Conservation (phyloP, 2,888 invertebrate genomes). For the Ypsolopha scabrella region DNA sequence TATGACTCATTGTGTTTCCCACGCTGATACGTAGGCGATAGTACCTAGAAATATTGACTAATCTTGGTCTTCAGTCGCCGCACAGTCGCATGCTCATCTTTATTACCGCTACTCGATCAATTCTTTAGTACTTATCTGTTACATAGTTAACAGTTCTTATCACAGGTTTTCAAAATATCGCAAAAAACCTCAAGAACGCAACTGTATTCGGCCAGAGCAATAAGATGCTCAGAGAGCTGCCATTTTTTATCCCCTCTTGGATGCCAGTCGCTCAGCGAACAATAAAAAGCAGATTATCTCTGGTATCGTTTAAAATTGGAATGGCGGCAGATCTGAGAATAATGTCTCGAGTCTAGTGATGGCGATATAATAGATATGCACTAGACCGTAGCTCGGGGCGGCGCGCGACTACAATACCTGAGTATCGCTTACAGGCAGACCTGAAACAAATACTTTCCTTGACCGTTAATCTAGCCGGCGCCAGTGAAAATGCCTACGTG, state of each 20-base stretch:
- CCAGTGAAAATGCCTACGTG: constrained; percentile 40
- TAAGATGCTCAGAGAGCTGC: constrained; percentile 24
- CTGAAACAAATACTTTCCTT: constrained; percentile 53
- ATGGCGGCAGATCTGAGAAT: constrained; percentile 44
- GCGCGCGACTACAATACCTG: constrained; percentile 46
- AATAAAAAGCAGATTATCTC: constrained; percentile 51
- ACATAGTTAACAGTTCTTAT: neutral
- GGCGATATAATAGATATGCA: constrained; percentile 60
- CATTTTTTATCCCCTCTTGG: constrained; percentile 17
- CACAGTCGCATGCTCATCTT: neutral
- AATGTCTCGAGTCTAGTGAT: constrained; percentile 33
- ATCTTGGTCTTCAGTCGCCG: neutral
- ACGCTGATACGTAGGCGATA: constrained; percentile 4
- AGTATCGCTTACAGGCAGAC: constrained; percentile 56
- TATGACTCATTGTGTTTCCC: constrained; percentile 41
- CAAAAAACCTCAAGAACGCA: constrained; percentile 12
- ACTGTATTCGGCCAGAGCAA: constrained; percentile 17
- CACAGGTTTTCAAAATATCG: neutral
- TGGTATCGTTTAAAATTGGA: constrained; percentile 51
- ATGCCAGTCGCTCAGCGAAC: constrained; percentile 18
- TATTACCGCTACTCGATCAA: constrained; percentile 1
- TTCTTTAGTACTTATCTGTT: neutral
- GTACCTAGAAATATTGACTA: constrained; percentile 3
- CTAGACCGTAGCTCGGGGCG: constrained; percentile 56
- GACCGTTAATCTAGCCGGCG: constrained; percentile 59